phyloP scores from a whole-genome alignment of 2,797 vertebrate species.

The Molossus molossus region DNA sequence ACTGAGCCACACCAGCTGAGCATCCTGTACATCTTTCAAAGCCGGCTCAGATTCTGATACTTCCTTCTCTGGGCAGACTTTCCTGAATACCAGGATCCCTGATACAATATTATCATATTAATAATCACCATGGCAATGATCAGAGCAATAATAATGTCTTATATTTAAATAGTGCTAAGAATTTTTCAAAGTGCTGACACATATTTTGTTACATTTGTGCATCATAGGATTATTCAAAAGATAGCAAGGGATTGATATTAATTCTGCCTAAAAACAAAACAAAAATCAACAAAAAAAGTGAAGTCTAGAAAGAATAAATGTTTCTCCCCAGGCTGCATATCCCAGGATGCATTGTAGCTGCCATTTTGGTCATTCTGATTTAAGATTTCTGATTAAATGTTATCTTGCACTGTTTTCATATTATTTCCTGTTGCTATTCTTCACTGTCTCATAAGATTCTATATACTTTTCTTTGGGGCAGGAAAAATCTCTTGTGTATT shows the following conservation, averaged over 20 bases:
- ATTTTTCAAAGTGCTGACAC: neutral
- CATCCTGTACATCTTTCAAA: neutral
- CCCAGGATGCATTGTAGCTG: neutral
- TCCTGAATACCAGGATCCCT: neutral
- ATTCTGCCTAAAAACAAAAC: slow-evolving; percentile 13
- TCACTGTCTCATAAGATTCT: neutral
- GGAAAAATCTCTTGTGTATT: neutral
- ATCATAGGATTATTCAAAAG: slow-evolving; percentile 34
- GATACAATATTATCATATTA: neutral
- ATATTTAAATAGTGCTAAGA: neutral
- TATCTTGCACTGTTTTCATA: slow-evolving; percentile 28
- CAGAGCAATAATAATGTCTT: neutral
- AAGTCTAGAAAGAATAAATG: slow-evolving; percentile 14
- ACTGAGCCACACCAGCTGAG: too few relatives aligned
- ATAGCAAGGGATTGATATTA: slow-evolving; percentile 34
- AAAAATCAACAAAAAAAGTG: slow-evolving; percentile 5
- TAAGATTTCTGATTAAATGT: neutral
- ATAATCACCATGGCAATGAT: neutral
- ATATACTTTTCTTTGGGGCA: slow-evolving; percentile 36
- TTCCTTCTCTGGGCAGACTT: neutral
- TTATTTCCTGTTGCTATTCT: slow-evolving; percentile 19
- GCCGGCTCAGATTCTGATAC: neutral
- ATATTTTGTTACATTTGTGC: neutral
- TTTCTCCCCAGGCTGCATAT: neutral
- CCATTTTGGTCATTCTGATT: neutral